Percentiles rank a stretch among this genome's conserved stretches.
phyloP scores from a whole-genome alignment of 1,140 invertebrate species.

The Kradibia gibbosae region DNA sequence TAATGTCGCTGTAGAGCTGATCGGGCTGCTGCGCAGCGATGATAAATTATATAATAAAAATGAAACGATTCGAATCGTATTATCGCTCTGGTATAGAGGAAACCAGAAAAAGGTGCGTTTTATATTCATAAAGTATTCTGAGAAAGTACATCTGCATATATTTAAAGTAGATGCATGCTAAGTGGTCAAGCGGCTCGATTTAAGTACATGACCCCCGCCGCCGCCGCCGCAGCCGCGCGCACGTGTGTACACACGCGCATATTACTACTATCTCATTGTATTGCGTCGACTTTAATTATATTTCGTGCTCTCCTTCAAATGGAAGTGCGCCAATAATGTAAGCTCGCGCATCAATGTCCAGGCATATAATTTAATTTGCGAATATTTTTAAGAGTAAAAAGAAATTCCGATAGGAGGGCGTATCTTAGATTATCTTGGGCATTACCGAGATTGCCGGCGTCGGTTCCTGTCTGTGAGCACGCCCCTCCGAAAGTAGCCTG shows the following conservation, averaged over 20 bases:
- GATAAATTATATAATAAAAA: background rate
- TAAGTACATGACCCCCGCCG: no score
- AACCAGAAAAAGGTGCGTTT: background rate
- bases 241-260: background rate
- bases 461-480: no score
- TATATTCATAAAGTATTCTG: background rate
- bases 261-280: slow-evolving; percentile 33
- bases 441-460: no score
- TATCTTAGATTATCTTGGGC: no score
- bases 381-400: background rate
- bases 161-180: slow-evolving; percentile 31
- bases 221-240: no score
- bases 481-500: no score
- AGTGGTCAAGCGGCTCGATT: slow-evolving; percentile 11
- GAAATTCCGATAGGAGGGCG: background rate
- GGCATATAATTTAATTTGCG: background rate
- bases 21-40: background rate
- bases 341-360: background rate
- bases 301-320: background rate
- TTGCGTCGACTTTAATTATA: slow-evolving; percentile 32
- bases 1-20: no score
- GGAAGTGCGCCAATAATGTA: background rate
- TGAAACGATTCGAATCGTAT: background rate
- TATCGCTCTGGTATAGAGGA: background rate
- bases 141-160: slow-evolving; percentile 42